These are phyloP conservation scores for Leucopsar rothschildi DNA, from an alignment of 2,113 vertebrate genomes.

Conservation along the genomic window DNA sequence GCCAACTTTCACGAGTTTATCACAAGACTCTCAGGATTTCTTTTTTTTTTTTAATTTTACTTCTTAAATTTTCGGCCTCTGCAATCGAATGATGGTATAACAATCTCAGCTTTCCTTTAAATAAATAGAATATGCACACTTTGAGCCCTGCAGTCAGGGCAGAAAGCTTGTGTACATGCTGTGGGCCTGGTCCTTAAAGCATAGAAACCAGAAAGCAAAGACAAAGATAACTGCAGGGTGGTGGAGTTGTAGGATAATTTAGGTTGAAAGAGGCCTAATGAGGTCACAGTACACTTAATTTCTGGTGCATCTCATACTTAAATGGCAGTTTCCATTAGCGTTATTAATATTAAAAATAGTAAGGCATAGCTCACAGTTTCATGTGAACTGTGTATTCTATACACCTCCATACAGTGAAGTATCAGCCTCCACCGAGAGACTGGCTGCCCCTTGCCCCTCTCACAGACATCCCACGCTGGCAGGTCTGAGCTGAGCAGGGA, in stretches of 20 bases:
- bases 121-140: not conserved
- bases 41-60: not conserved
- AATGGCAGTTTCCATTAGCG: not conserved
- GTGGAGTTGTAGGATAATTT: not conserved
- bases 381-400: not conserved
- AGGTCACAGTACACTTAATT: not conserved
- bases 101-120: slow-evolving; percentile 3
- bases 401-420: not conserved
- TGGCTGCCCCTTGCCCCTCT: not conserved
- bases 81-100: not conserved
- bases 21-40: not conserved
- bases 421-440: fast-evolving
- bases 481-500: not conserved
- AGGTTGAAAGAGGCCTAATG: not conserved
- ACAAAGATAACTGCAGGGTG: not conserved
- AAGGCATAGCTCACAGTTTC: not conserved
- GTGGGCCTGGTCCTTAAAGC: not conserved
- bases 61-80: not conserved
- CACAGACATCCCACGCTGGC: not conserved
- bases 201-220: not conserved
- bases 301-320: not conserved
- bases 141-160: fast-evolving
- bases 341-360: not conserved
- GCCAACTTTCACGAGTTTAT: slow-evolving; percentile 33
- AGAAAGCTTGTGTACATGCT: not conserved